A percentile compares a stretch with the other conserved stretches of the same genome.
These are phyloP conservation scores for Papilio protenor DNA, from an alignment of 2,888 invertebrate species.

Conservation along the genomic window DNA sequence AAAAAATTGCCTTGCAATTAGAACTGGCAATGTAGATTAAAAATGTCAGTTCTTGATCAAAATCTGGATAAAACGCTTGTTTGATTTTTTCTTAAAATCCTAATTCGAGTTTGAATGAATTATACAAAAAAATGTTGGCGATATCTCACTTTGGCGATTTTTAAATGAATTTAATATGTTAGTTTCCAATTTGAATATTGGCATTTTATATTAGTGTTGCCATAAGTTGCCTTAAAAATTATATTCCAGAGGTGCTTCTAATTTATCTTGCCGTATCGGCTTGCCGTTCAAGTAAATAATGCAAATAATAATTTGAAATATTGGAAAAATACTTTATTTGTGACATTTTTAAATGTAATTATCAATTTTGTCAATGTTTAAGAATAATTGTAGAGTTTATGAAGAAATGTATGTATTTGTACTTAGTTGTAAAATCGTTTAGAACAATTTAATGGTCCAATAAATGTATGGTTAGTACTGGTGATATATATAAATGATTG, in stretches of 20 bases:
- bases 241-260: neutral
- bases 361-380: neutral
- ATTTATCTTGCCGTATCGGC: slow-evolving; percentile 38
- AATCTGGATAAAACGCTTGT: neutral
- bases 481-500: slow-evolving; percentile 50
- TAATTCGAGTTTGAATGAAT: neutral
- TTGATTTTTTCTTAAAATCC: neutral
- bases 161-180: neutral
- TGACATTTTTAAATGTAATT: neutral
- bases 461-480: slow-evolving; percentile 51
- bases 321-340: neutral
- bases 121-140: neutral
- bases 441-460: slow-evolving; percentile 51
- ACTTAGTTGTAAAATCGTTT: slow-evolving; percentile 50
- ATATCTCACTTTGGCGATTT: neutral
- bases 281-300: slow-evolving; percentile 25
- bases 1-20: neutral
- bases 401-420: slow-evolving; percentile 47
- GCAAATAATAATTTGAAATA: neutral
- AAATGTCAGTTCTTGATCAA: neutral
- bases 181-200: neutral
- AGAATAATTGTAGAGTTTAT: slow-evolving; percentile 42
- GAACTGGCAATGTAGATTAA: neutral
- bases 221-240: slow-evolving; percentile 16
- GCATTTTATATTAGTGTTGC: slow-evolving; percentile 3